phyloP scores from a whole-genome alignment of 2,797 vertebrate species.

The Oryzias sinensis region DNA sequence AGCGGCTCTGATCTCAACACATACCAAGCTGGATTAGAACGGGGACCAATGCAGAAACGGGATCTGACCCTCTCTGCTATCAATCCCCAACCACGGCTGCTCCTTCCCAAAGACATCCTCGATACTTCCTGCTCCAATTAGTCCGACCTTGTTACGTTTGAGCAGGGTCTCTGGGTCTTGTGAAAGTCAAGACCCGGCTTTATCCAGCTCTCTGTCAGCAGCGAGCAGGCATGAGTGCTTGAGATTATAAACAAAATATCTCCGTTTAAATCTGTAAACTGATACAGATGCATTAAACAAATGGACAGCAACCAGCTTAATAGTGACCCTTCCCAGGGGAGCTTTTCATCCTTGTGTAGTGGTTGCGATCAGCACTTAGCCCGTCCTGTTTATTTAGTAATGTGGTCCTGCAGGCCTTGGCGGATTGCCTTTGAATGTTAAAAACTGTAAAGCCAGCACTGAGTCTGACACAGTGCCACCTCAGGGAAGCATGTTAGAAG shows the following conservation, averaged over 20 bases:
- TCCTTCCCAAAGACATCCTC: conserved; percentile 62
- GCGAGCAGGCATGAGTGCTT: conserved; percentile 39
- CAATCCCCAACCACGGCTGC: conserved; percentile 50
- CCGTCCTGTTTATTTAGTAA: conserved; percentile 70
- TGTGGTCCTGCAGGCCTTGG: conserved; percentile 47
- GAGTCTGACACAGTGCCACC: conserved; percentile 58
- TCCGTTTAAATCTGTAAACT: conserved; percentile 48
- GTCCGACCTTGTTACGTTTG: conserved; percentile 70
- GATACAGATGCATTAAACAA: conserved; percentile 53
- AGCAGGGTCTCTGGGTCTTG: conserved; percentile 34
- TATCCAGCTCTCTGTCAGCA: conserved; percentile 38
- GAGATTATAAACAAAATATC: conserved; percentile 70
- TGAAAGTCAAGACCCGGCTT: conserved; percentile 60
- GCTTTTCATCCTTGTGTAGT: conserved; percentile 48
- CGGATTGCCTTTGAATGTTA: conserved; percentile 65
- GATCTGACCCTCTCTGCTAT: conserved; percentile 68
- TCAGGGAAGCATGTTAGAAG: conserved; percentile 19
- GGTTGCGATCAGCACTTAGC: conserved; percentile 49
- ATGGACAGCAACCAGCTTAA: conserved; percentile 50
- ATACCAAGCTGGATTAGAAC: conserved; percentile 77
- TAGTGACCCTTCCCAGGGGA: conserved; percentile 34
- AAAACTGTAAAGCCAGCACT: conserved; percentile 63
- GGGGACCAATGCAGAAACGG: conserved; percentile 72
- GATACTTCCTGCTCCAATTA: conserved; percentile 76
- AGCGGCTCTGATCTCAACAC: conserved; percentile 66